Conservation (phyloP, 2,888 invertebrate genomes). For the Anorthoa munda region DNA sequence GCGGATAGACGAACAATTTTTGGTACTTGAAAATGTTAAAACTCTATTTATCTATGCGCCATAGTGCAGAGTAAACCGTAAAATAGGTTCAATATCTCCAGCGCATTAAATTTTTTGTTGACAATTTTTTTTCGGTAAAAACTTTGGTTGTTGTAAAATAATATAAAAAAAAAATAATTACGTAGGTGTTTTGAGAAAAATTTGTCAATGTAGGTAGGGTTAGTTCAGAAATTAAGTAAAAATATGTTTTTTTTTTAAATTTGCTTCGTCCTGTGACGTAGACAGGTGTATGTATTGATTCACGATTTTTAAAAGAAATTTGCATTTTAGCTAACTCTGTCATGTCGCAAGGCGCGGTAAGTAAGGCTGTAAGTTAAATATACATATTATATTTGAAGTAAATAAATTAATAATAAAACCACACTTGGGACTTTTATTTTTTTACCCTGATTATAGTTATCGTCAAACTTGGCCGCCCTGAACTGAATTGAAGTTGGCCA, state of each 20-base stretch:
- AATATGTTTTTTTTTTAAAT: conserved; percentile 77
- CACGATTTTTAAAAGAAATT: conserved; percentile 66
- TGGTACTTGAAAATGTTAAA: conserved; percentile 39
- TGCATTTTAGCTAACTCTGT: conserved; percentile 65
- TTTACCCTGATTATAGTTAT: conserved; percentile 5
- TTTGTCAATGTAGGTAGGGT: conserved; percentile 72
- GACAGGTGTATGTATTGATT: conserved; percentile 66
- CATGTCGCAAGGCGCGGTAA: conserved; percentile 67
- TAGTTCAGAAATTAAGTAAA: conserved; percentile 72
- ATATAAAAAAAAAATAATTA: conserved; percentile 68
- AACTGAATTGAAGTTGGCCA: too few species aligned
- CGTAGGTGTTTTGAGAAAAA: conserved; percentile 68
- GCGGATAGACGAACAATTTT: conserved; percentile 40
- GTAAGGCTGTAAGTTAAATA: conserved; percentile 90
- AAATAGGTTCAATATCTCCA: conserved; percentile 54
- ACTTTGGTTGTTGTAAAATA: conserved; percentile 87
- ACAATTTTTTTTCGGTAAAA: conserved; percentile 66
- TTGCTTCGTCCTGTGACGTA: conserved; percentile 75
- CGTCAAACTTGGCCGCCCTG: too few species aligned
- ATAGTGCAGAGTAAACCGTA: conserved; percentile 42
- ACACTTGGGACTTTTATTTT: conserved; percentile 72
- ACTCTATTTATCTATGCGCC: conserved; percentile 29
- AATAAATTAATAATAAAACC: conserved; percentile 90
- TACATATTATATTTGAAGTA: conserved; percentile 90
- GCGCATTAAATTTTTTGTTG: conserved; percentile 67